Evolutionary conservation across 2,797 vertebrate genomes (phyloP), one percentile per base, ranked within the genome.

Genomic region (Craterocephalus amniculus): DNA sequence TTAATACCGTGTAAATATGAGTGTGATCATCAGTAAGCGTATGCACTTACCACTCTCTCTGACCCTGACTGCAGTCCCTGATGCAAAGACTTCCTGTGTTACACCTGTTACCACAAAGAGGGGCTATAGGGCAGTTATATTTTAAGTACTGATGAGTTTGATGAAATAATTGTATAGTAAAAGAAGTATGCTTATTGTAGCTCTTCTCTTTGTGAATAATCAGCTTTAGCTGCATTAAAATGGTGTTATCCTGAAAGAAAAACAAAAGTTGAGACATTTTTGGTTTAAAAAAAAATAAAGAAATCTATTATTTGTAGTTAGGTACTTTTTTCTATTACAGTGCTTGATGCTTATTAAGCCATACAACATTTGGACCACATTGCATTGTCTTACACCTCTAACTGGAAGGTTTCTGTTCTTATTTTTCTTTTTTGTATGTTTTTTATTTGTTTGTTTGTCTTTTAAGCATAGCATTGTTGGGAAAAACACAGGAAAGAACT

Each of bases 11-110:
- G 31, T 55, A 63, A n/a, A 20, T 48, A 29, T 52, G 57, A 78
- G 70, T 80, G 72, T 70, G 70, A 79, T 55, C 55, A 2, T 79
- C 56, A 84, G 27, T 34, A 34, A 67, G 70, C 12, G 43, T 22
- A 71, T 13, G 11, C 13, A 55, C 24, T 69, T 40, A 54, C 34
- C 32, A 80, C 9, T 26, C 45, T 66, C 62, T 71, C 20, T 74
- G 36, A 70, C n/a, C 43, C 18, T 35, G 43, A 70, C 10, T 38
- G 13, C 14, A 52, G 63, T 31, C 10, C 14, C 13, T 70, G n/a
- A 48, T 54, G 70, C 43, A 51, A 27, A 54, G 20, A 36, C 40
- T 32, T 18, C 62, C 29, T 76, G 58, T n/a, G 35, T 40, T 4
- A 40, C 12, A 51, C 2, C 18, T 49, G 20, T 35, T 12, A 68